Evolutionary conservation across 2,888 invertebrate species (phyloP), one percentile per base, ranked within the genome.

Genomic region (Myopa testacea): DNA sequence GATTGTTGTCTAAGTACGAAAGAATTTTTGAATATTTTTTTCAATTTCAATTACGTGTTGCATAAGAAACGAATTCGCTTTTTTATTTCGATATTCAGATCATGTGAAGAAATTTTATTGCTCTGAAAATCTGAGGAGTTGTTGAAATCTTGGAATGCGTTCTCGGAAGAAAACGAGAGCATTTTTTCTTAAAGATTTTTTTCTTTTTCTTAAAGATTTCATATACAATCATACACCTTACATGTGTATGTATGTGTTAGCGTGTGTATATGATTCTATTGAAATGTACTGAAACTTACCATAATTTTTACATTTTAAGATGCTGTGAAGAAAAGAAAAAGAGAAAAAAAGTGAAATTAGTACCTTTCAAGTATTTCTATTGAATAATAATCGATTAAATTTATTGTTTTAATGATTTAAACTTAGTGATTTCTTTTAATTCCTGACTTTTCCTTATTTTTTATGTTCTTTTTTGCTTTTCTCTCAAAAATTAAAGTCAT

Each of bases 241-340:
- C 14, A n/a, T 55, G 5, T 55, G 14, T n/a, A 1, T 55, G 14
- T n/a, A 1, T 6, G 55, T 55, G n/a, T n/a, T 55, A 50, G 14
- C 10, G n/a, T n/a, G 16, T 67, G 19, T 34, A n/a, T 26, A 7
- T 26, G 4, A 67, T 67, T 14, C 16, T 67, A 38, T 37, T 38
- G 58, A 60, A 10, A 38, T 58, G 37, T 4, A 37, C 26, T 26
- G 14, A 40, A 72, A 73, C 73, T 73, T 62, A 73, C 73, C 73
- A 73, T 73, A 62, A 26, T 73, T 73, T 40, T 16, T 6, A 5
- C n/a, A 45, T 62, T 73, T 72, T 62, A 45, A 62, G 37, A n/a
- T 62, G 73, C 73, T 73, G 62, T 40, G 62, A 73, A 63, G 38
- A 60, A 5, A 60, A 10, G 10, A 40, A 60, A 19, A 40, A 40